phyloP scores from a whole-genome alignment of 2,888 invertebrate genomes.

The Tupiocoris notatus region DNA sequence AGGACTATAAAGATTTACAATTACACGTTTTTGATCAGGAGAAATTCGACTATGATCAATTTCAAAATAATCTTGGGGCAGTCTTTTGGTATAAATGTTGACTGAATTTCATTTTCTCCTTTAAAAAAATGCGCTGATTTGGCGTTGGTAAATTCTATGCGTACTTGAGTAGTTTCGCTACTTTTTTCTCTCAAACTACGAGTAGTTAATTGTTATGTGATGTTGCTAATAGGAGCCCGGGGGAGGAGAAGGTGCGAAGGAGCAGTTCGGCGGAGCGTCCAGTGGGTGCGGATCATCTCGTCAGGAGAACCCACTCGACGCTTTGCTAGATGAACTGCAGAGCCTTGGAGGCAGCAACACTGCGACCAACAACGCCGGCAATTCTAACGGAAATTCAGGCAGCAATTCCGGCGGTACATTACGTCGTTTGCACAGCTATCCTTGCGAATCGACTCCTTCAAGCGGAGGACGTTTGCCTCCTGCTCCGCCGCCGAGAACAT shows the following conservation, averaged over 20 bases:
- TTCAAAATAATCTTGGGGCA: no score
- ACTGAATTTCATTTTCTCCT: no score
- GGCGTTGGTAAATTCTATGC: no score
- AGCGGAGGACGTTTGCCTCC: slow-evolving; percentile 78
- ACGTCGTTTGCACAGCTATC: slow-evolving; percentile 78
- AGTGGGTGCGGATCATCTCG: slow-evolving; percentile 61
- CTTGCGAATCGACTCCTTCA: slow-evolving; percentile 68
- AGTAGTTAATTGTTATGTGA: not conserved
- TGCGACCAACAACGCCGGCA: slow-evolving; percentile 48
- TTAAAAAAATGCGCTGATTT: no score
- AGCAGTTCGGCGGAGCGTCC: slow-evolving; percentile 49
- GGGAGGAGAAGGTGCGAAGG: slow-evolving; percentile 45
- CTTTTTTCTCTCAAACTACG: no score
- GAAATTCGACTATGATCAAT: no score
- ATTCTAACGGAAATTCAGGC: not conserved
- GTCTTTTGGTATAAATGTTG: no score
- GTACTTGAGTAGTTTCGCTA: no score
- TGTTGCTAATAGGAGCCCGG: slow-evolving; percentile 34
- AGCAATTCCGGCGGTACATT: slow-evolving; percentile 54
- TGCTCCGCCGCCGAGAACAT: slow-evolving; percentile 89
- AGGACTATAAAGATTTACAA: no score
- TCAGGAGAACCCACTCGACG: slow-evolving; percentile 94
- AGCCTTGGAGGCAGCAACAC: slow-evolving; percentile 62
- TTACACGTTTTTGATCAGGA: no score
- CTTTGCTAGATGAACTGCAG: slow-evolving; percentile 89